A percentile compares a stretch with the other conserved stretches of the same genome.
Evolutionary conservation across 2,888 invertebrate species (phyloP).

Genomic region (Leptogaster cylindrica): DNA sequence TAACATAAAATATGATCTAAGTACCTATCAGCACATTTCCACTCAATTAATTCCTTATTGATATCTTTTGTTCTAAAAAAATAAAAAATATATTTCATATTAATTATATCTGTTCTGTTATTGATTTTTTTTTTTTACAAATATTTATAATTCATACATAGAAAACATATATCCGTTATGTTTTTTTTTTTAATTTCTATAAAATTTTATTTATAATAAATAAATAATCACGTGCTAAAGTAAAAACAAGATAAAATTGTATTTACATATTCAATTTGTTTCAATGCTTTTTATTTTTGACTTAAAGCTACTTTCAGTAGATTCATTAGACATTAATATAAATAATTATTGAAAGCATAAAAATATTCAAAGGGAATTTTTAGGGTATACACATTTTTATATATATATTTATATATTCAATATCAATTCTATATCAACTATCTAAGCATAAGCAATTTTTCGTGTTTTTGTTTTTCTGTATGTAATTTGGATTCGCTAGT

Average conservation of each 20-base stretch:
- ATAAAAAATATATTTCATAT: constrained; percentile 40
- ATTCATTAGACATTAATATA: constrained; percentile 11
- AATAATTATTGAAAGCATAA: constrained; percentile 27
- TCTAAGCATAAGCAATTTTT: constrained; percentile 38
- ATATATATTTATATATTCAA: constrained; percentile 11
- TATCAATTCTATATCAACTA: constrained; percentile 39
- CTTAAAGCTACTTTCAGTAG: constrained; percentile 3
- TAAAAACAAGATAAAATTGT: constrained; percentile 16
- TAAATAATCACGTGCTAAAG: constrained; percentile 36
- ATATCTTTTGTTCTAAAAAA: constrained; percentile 37
- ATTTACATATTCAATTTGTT: constrained; percentile 18
- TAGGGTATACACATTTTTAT: constrained; percentile 27
- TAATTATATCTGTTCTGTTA: constrained; percentile 31
- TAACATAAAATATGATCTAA: constrained; percentile 20
- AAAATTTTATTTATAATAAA: constrained; percentile 36
- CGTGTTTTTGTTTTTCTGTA: constrained; percentile 10
- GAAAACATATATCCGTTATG: constrained; percentile 21
- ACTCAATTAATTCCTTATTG: constrained; percentile 15
- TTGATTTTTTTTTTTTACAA: constrained; percentile 37
- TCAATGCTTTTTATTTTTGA: not conserved
- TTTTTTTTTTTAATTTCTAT: constrained; percentile 7
- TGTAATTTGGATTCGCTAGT: constrained; percentile 24
- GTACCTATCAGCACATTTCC: constrained; percentile 6
- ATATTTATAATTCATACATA: constrained; percentile 33
- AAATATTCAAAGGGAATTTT: constrained; percentile 17